Evolutionary conservation across 2,888 invertebrate species (phyloP).

Genomic region (Carpatolechia fugitivella): DNA sequence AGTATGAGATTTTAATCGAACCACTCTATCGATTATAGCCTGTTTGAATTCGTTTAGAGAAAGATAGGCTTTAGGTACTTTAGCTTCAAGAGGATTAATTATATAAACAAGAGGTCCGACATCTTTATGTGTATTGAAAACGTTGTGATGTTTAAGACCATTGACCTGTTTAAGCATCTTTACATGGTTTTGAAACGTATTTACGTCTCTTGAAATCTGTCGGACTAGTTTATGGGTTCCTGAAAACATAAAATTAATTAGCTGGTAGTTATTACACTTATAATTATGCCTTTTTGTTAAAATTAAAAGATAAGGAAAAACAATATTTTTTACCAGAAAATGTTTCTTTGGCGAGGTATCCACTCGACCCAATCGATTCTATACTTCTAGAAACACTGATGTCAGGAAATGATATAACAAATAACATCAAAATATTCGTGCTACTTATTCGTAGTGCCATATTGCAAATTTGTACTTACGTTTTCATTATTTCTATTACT

Average conservation of each 20-base stretch:
- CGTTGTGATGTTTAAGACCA: conserved; percentile 58
- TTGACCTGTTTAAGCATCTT: conserved; percentile 58
- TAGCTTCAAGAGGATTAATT: conserved; percentile 62
- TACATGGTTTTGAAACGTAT: conserved; percentile 40
- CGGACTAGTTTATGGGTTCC: too few relatives aligned
- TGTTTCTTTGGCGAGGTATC: too few relatives aligned
- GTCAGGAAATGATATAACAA: not conserved
- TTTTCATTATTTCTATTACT: not conserved
- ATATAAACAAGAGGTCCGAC: conserved; percentile 50
- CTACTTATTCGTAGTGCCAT: not conserved
- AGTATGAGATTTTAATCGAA: conserved; percentile 27
- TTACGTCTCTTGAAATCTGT: not conserved
- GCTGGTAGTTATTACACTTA: too few relatives aligned
- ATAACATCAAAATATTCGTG: not conserved
- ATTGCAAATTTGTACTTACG: not conserved
- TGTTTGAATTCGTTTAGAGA: conserved; percentile 53
- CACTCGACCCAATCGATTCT: too few relatives aligned
- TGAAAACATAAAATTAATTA: too few relatives aligned
- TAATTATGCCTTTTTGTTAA: too few relatives aligned
- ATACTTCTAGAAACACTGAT: too few relatives aligned
- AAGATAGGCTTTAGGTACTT: conserved; percentile 51
- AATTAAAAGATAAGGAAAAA: too few relatives aligned
- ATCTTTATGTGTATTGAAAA: conserved; percentile 31
- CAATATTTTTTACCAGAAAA: too few relatives aligned
- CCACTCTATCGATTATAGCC: conserved; percentile 33